phyloP scores from a whole-genome alignment of 2,888 invertebrate genomes.

The Leucophora obtusa region DNA sequence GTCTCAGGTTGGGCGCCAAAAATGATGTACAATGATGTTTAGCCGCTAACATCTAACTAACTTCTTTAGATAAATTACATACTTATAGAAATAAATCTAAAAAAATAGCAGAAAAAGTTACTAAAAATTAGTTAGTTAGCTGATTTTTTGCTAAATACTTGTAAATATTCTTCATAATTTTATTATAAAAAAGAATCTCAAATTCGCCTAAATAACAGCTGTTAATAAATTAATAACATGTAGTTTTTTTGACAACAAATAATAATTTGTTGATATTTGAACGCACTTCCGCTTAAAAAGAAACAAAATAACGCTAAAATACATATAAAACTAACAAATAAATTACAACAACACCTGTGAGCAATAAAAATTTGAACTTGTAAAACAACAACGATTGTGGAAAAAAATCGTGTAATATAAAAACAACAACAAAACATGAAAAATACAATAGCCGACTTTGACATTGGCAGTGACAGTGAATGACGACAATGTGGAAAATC shows the following conservation, averaged over 20 bases:
- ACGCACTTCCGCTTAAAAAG: constrained; percentile 24
- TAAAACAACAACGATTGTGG: not conserved
- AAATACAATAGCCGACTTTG: constrained; percentile 65
- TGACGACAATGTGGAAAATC: constrained; percentile 64
- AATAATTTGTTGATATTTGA: not conserved
- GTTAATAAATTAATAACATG: not conserved
- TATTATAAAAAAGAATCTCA: not conserved
- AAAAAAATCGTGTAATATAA: not conserved
- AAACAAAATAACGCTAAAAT: not conserved
- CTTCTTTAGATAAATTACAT: too few species aligned
- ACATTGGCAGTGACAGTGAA: constrained; percentile 66
- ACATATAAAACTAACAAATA: constrained; percentile 1
- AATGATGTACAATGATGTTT: too few species aligned
- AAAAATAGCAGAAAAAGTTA: too few species aligned
- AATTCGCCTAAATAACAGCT: not conserved
- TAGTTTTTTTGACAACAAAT: not conserved
- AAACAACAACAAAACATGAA: not conserved
- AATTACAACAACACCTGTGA: constrained; percentile 1
- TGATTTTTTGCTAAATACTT: too few species aligned
- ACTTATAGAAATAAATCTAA: too few species aligned
- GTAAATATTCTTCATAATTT: not conserved
- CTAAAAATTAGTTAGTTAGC: too few species aligned
- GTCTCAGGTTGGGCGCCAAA: too few species aligned
- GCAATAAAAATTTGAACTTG: not conserved
- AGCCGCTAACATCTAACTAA: too few species aligned